Percentiles rank a stretch among this genome's conserved stretches.
phyloP scores from a whole-genome alignment of 2,888 invertebrate species.

The Argyresthia goedartella region DNA sequence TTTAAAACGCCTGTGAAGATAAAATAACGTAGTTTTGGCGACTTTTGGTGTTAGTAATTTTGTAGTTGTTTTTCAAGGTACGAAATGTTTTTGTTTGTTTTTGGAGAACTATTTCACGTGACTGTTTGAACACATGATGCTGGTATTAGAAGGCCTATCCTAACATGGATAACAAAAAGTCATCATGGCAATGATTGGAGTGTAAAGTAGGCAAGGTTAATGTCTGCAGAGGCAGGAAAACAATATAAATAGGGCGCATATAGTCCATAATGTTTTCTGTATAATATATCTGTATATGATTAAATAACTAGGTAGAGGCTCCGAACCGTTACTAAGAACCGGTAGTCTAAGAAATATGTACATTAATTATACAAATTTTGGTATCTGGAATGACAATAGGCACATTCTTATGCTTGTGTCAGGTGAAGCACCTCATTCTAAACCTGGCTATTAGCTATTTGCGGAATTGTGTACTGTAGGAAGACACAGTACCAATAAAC shows the following conservation, averaged over 20 bases:
- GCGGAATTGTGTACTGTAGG: too few relatives aligned
- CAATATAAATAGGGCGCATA: background rate
- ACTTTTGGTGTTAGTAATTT: constrained; percentile 16
- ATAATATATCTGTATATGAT: background rate
- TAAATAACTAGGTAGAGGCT: too few relatives aligned
- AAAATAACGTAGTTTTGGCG: constrained; percentile 8
- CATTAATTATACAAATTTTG: too few relatives aligned
- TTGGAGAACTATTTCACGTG: constrained; percentile 5
- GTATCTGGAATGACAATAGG: too few relatives aligned
- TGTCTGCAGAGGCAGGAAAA: background rate
- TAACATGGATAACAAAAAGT: background rate
- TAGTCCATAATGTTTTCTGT: background rate
- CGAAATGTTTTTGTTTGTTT: constrained; percentile 16
- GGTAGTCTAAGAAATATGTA: too few relatives aligned
- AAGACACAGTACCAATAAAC: too few relatives aligned
- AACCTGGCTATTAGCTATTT: too few relatives aligned
- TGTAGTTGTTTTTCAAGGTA: constrained; percentile 14
- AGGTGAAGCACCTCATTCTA: too few relatives aligned
- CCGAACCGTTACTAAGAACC: too few relatives aligned
- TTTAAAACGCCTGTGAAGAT: constrained; percentile 15
- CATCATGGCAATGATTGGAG: background rate
- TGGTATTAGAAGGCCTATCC: background rate
- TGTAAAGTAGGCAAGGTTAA: background rate
- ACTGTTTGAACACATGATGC: background rate
- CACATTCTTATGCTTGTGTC: too few relatives aligned